Evolutionary conservation across 2,888 invertebrate genomes (phyloP), one percentile per base, ranked within the genome.

Genomic region (Ditula angustiorana): DNA sequence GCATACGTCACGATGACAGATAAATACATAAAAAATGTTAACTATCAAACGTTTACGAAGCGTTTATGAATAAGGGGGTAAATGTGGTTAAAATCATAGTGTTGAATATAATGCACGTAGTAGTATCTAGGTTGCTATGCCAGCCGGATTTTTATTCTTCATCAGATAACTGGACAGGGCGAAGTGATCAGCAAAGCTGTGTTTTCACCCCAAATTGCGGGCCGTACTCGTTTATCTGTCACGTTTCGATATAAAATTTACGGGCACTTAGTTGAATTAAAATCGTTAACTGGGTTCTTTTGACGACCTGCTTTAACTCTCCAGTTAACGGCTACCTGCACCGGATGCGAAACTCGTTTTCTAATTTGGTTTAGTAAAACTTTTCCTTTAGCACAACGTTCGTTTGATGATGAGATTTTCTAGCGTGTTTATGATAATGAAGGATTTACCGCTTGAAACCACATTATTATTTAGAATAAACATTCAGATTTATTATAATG

Each of bases 221-320:
- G 26, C 5, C 16, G 16, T 16, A 37, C 59, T 30, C 47, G 28
- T 50, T 50, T 57, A 57, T 50, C 57, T 61, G 49, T 44, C 60
- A 61, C 55, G 47, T 60, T 53, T 47, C 21, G n/a, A 49, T 65
- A 55, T 60, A 58, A 64, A 64, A 58, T 64, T 64, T 64, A 64
- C 52, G 47, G 60, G 60, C 59, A 65, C 60, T 65, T 65, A 60
- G 55, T 41, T 37, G 60, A 65, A 65, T 65, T 60, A 60, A 50
- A 60, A 49, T n/a, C 30, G 47, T 56, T 60, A 49, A 60, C 44
- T 37, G 35, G 28, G 33, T 56, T 44, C 41, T 56, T 55, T 55
- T 60, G 60, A 65, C 53, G 59, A 53, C 62, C 50, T 23, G 41
- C 21, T 50, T 30, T 24, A 30, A 41, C 41, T 37, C 16, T 5